A percentile compares a stretch with the other conserved stretches of the same genome.
Evolutionary conservation across 2,113 vertebrate species (phyloP).

Genomic region (Prionailurus viverrinus): DNA sequence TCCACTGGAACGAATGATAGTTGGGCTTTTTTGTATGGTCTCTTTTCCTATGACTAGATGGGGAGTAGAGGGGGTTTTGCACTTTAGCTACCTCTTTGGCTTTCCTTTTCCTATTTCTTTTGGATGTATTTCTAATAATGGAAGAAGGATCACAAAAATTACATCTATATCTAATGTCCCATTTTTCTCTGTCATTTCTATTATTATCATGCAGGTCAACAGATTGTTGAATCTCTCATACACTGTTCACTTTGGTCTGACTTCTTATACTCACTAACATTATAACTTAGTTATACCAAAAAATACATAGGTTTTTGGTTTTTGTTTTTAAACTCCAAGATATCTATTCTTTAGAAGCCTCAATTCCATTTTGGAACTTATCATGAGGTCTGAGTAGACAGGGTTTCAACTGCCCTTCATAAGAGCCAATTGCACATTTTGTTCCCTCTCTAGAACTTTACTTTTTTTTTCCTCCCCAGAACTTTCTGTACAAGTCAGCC

Average conservation of each 20-base stretch:
- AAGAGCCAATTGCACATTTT: neutral
- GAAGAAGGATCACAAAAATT: neutral
- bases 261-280: neutral
- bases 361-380: neutral
- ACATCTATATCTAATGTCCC: neutral
- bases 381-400: neutral
- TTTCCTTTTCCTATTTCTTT: neutral
- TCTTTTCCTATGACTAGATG: neutral
- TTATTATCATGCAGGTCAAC: neutral
- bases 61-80: rapidly evolving
- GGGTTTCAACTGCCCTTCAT: neutral
- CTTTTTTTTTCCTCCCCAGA: neutral
- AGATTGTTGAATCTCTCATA: neutral
- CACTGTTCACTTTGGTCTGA: neutral
- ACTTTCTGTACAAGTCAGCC: neutral
- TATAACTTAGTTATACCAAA: neutral
- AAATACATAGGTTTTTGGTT: neutral
- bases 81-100: neutral
- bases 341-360: neutral
- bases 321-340: neutral
- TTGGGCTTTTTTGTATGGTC: neutral
- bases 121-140: neutral
- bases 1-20: rapidly evolving
- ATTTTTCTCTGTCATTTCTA: neutral
- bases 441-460: neutral